Percentiles rank a stretch among this genome's conserved stretches.
Evolutionary conservation across 2,888 invertebrate species (phyloP).

Genomic region (Cacoxenus indagator): DNA sequence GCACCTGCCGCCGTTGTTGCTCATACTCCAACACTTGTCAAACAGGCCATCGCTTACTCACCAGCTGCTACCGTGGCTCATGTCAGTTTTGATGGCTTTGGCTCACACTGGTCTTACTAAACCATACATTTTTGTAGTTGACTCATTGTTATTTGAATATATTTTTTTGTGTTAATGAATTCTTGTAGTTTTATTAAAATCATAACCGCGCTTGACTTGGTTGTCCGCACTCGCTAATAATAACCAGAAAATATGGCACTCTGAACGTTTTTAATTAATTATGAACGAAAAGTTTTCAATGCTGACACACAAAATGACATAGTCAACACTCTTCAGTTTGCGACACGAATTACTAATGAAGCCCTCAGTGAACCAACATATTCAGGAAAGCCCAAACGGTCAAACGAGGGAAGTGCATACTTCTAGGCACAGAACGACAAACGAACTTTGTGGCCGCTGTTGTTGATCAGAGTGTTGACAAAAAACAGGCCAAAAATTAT

Average conservation of each 20-base stretch:
- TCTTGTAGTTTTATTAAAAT: not conserved
- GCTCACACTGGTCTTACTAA: constrained; percentile 78
- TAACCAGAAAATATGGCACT: not conserved
- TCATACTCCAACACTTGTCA: constrained; percentile 2
- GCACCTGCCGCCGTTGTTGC: constrained; percentile 41
- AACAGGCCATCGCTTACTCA: constrained; percentile 5
- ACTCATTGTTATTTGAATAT: constrained; percentile 49
- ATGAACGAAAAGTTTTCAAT: not conserved
- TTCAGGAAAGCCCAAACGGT: too few relatives aligned
- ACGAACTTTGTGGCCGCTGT: not conserved
- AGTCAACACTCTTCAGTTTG: too few relatives aligned
- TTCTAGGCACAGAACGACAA: not conserved
- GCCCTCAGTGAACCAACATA: too few relatives aligned
- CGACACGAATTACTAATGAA: too few relatives aligned
- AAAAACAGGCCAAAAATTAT: constrained; percentile 10
- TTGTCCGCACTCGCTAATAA: not conserved
- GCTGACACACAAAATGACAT: too few relatives aligned
- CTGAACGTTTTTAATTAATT: constrained; percentile 15
- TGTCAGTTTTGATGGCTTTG: constrained; percentile 76
- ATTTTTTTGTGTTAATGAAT: constrained; percentile 5
- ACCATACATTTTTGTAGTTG: constrained; percentile 34
- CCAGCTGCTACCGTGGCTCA: constrained; percentile 72
- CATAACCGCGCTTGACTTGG: not conserved
- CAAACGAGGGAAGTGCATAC: constrained; percentile 16
- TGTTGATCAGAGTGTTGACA: not conserved